These are phyloP conservation scores for Ooceraea biroi DNA, from an alignment of 1,140 invertebrate species.

Conservation along the genomic window DNA sequence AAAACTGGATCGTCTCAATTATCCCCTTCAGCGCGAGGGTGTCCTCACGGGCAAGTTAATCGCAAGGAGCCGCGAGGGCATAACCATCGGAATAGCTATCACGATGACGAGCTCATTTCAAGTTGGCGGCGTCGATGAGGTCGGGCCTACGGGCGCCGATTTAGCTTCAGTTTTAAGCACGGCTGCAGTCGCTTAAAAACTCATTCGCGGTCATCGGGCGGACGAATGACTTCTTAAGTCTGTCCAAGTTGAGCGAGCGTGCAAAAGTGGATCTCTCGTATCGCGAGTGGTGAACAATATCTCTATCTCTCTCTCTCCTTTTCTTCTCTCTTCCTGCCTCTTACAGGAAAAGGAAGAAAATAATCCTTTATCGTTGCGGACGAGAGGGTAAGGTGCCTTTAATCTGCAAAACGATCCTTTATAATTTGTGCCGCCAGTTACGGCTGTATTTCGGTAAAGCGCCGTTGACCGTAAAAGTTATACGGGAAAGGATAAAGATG, in stretches of 20 bases:
- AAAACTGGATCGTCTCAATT: constrained; percentile 24
- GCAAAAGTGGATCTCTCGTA: constrained; percentile 6
- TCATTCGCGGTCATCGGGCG: constrained; percentile 40
- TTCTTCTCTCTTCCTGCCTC: not conserved
- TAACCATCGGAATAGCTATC: not conserved
- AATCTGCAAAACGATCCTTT: constrained; percentile 80
- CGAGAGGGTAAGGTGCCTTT: constrained; percentile 35
- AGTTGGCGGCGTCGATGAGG: constrained; percentile 31
- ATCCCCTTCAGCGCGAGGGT: constrained; percentile 9
- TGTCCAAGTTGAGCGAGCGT: not conserved
- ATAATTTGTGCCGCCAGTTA: constrained; percentile 78
- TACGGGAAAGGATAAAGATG: constrained; percentile 83
- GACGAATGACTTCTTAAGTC: constrained; percentile 47
- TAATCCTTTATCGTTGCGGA: constrained; percentile 65
- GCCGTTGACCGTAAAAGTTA: constrained; percentile 81
- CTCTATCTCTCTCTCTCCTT: not conserved
- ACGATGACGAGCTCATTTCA: constrained; percentile 27
- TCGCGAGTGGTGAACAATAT: not conserved
- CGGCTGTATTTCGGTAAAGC: constrained; percentile 80
- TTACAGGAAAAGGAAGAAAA: constrained; percentile 56
- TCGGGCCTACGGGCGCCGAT: constrained; percentile 31
- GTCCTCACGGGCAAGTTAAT: constrained; percentile 34
- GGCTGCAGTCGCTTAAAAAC: constrained; percentile 57
- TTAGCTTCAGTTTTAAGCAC: constrained; percentile 9
- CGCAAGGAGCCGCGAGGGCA: constrained; percentile 2